Evolutionary conservation across 2,797 vertebrate genomes (phyloP).

Genomic region (Dromococcyx pavoninus): DNA sequence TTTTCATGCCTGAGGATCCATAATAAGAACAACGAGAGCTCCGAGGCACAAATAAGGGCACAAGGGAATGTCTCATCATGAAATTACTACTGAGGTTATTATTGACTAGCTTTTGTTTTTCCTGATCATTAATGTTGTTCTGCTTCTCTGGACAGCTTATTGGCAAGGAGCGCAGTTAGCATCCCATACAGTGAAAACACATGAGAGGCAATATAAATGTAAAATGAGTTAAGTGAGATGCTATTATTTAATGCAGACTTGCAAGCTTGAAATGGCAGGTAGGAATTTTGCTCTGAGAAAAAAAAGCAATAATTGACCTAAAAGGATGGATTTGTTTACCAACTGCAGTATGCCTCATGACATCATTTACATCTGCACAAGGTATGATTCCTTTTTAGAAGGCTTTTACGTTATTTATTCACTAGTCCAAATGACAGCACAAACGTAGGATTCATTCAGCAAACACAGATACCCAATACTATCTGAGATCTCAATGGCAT

Average conservation of each 20-base stretch:
- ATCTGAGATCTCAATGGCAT: neutral
- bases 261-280: neutral
- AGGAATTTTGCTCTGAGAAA: neutral
- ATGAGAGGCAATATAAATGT: neutral
- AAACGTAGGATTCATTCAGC: neutral
- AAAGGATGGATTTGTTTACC: neutral
- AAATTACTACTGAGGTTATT: slow-evolving; percentile 47
- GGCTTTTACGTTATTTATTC: neutral
- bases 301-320: neutral
- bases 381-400: neutral
- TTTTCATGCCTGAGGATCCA: slow-evolving; percentile 6
- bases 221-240: slow-evolving; percentile 30
- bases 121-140: slow-evolving; percentile 35
- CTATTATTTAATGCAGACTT: neutral
- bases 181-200: neutral
- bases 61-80: neutral
- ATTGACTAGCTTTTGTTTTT: slow-evolving; percentile 46
- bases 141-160: slow-evolving; percentile 36
- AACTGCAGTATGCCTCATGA: neutral
- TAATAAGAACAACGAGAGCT: neutral
- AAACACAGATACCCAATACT: neutral
- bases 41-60: neutral
- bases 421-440: neutral
- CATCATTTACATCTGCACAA: neutral
- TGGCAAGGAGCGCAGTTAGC: neutral